Conservation (phyloP, 1,140 invertebrate genomes). For the Lasaia peninsularis region DNA sequence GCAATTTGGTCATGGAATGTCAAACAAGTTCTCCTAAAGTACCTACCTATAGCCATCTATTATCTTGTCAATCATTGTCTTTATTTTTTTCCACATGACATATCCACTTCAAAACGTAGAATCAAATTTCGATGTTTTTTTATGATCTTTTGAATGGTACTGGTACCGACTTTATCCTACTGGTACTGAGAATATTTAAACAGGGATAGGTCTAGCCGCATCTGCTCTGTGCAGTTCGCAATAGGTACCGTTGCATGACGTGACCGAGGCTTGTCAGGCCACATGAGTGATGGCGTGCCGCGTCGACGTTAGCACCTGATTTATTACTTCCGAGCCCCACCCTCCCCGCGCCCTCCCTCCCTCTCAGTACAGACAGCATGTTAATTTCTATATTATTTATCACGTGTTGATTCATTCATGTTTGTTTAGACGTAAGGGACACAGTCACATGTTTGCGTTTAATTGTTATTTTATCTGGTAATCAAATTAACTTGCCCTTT, state of each 20-base stretch:
- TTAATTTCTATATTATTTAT: constrained; percentile 6
- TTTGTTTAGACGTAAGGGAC: neutral
- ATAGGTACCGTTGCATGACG: constrained; percentile 47
- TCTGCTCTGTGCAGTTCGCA: constrained; percentile 16
- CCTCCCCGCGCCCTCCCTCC: constrained; percentile 19
- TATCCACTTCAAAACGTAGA: too few species aligned
- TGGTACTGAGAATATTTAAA: too few species aligned
- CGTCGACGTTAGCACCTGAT: constrained; percentile 69
- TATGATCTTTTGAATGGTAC: neutral
- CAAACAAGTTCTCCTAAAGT: too few species aligned
- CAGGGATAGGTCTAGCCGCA: neutral
- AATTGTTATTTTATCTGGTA: neutral
- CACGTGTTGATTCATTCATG: constrained; percentile 3
- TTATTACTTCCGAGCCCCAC: constrained; percentile 59
- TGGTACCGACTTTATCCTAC: too few species aligned
- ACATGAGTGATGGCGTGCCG: constrained; percentile 67
- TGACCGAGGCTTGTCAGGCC: constrained; percentile 51
- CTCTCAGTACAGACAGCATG: constrained; percentile 25
- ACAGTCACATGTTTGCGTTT: neutral
- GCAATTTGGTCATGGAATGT: too few species aligned
- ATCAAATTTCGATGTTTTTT: neutral
- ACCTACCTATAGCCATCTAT: too few species aligned
- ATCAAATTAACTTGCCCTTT: neutral
- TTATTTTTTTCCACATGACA: too few species aligned
- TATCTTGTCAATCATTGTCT: too few species aligned